Percentiles rank a stretch among this genome's conserved stretches.
These are phyloP conservation scores for Trachymyrmex septentrionalis DNA, from an alignment of 1,140 invertebrate genomes.

Conservation along the genomic window DNA sequence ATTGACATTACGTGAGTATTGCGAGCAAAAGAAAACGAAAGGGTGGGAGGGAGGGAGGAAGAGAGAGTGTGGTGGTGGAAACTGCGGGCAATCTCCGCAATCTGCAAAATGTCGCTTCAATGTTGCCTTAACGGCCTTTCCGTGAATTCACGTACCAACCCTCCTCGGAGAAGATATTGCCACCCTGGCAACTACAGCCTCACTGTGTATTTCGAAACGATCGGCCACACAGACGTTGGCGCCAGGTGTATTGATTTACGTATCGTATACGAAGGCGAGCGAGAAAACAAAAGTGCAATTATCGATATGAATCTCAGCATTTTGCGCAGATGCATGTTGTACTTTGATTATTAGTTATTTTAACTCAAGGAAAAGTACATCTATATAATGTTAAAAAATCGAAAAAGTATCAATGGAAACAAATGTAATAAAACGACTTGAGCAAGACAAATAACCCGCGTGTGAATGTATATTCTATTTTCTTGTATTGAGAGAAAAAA, in stretches of 20 bases:
- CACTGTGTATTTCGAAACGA: conserved; percentile 3
- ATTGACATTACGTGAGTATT: conserved; percentile 49
- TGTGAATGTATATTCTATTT: too few relatives aligned
- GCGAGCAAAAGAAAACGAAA: background rate
- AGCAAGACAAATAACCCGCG: too few relatives aligned
- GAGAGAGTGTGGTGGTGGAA: background rate
- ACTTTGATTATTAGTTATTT: background rate
- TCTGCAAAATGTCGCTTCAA: conserved; percentile 66
- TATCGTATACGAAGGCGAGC: background rate
- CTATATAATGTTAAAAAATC: background rate
- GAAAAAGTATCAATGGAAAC: background rate
- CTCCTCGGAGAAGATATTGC: conserved; percentile 28
- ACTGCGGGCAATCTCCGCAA: conserved; percentile 29
- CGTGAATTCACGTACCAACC: conserved; percentile 16
- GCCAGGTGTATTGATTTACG: conserved; percentile 46
- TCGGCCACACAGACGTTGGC: conserved; percentile 14
- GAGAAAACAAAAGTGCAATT: background rate
- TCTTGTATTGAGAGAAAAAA: too few relatives aligned
- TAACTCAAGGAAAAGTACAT: background rate
- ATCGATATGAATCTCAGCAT: background rate
- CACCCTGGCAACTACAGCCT: background rate
- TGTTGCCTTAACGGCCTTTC: conserved; percentile 46
- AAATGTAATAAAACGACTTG: too few relatives aligned
- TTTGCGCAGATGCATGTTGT: too few relatives aligned
- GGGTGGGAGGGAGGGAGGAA: background rate